A percentile compares a stretch with the other conserved stretches of the same genome.
Evolutionary conservation across 2,113 vertebrate genomes (phyloP).

Genomic region (Glaucidium brasilianum): DNA sequence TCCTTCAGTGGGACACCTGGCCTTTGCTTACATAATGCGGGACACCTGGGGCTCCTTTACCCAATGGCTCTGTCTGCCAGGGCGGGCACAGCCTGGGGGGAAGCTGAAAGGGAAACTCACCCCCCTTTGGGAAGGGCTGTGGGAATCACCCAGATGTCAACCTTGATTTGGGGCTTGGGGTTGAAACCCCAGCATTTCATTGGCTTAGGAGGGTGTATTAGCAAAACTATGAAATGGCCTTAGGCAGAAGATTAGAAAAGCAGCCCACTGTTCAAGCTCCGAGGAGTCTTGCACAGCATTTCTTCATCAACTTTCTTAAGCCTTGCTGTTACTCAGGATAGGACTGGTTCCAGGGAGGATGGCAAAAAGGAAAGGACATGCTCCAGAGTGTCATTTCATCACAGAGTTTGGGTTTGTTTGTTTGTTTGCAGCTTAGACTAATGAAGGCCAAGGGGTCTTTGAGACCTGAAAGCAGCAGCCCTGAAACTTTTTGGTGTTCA

Average conservation of each 20-base stretch:
- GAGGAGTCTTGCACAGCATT: not conserved
- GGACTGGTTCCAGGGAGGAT: not conserved
- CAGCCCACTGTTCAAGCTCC: not conserved
- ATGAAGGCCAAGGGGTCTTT: not conserved
- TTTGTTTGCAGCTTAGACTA: not conserved
- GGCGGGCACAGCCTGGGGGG: too few relatives aligned
- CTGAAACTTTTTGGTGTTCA: not conserved
- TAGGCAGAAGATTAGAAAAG: not conserved
- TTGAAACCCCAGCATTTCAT: too few relatives aligned
- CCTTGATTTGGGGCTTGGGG: too few relatives aligned
- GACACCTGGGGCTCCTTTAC: too few relatives aligned
- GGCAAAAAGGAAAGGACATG: not conserved
- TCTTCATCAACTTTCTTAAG: not conserved
- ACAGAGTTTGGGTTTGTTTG: not conserved
- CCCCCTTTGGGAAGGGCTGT: too few relatives aligned
- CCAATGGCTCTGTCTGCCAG: too few relatives aligned
- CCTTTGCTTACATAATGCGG: too few relatives aligned
- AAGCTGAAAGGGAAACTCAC: too few relatives aligned
- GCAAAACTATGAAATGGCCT: not conserved
- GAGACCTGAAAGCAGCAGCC: not conserved
- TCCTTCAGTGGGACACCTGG: too few relatives aligned
- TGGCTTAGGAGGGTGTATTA: not conserved
- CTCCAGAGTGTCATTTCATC: not conserved
- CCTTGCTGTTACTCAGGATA: not conserved
- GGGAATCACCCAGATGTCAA: too few relatives aligned